phyloP scores from a whole-genome alignment of 2,888 invertebrate species.

The Nymphalis c-album region DNA sequence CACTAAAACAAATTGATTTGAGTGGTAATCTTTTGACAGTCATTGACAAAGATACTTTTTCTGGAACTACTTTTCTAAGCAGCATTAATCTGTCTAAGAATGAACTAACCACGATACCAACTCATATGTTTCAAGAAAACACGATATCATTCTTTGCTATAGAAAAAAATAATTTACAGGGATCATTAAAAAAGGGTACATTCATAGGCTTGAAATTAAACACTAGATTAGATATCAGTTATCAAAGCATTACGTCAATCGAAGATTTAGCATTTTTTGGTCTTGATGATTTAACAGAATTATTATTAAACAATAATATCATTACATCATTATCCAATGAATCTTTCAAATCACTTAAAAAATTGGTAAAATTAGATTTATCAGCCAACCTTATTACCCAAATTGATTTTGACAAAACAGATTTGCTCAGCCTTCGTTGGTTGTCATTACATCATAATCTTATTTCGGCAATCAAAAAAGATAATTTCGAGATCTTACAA shows the following conservation, averaged over 20 bases:
- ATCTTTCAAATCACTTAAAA: constrained; percentile 51
- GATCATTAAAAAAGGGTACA: constrained; percentile 51
- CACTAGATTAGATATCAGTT: constrained; percentile 51
- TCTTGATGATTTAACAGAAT: constrained; percentile 44
- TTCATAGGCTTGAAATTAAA: constrained; percentile 57
- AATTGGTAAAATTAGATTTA: constrained; percentile 53
- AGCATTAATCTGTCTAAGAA: constrained; percentile 56
- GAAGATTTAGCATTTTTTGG: constrained; percentile 60
- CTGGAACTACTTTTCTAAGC: constrained; percentile 36
- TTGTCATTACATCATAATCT: constrained; percentile 54
- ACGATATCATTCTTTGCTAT: constrained; percentile 51
- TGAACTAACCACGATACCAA: constrained; percentile 51
- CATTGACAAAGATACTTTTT: constrained; percentile 43
- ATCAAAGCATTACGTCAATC: constrained; percentile 51
- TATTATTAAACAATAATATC: constrained; percentile 57
- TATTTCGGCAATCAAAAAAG: constrained; percentile 49
- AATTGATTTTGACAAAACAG: constrained; percentile 54
- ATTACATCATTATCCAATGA: constrained; percentile 48
- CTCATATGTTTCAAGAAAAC: constrained; percentile 54
- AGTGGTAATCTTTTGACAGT: constrained; percentile 51
- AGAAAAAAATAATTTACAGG: constrained; percentile 51
- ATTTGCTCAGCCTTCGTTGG: constrained; percentile 50
- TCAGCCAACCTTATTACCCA: constrained; percentile 55
- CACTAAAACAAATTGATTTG: constrained; percentile 49
- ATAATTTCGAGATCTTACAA: constrained; percentile 49